Conservation (phyloP, 2,888 invertebrate species). For the Nezara viridula region DNA sequence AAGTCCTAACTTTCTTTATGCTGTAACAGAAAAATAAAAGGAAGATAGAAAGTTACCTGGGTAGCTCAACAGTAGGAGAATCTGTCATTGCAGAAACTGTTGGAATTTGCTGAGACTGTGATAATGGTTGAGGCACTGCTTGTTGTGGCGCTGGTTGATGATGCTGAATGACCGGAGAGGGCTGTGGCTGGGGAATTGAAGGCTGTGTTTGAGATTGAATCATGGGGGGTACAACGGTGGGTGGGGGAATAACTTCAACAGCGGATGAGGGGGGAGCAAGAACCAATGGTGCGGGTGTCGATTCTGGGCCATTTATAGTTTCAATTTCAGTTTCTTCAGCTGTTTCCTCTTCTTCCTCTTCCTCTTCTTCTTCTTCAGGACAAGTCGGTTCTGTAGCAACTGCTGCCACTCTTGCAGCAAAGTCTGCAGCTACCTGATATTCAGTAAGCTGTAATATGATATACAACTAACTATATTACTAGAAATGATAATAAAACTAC, state of each 20-base stretch:
- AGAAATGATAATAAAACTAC: neutral
- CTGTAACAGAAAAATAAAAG: too few relatives aligned
- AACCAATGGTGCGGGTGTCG: neutral
- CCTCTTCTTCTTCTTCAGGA: neutral
- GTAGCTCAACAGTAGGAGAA: constrained; percentile 61
- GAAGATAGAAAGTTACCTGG: constrained; percentile 47
- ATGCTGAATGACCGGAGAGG: constrained; percentile 10
- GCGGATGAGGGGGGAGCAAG: constrained; percentile 17
- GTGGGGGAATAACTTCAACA: constrained; percentile 14
- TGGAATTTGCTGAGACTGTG: constrained; percentile 46
- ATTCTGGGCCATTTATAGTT: neutral
- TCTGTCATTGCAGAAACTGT: constrained; percentile 61
- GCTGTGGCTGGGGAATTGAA: constrained; percentile 4
- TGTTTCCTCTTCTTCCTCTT: neutral
- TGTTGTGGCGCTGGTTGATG: neutral
- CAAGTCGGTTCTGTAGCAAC: constrained; percentile 5
- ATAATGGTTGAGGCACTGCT: neutral
- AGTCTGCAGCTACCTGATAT: constrained; percentile 51
- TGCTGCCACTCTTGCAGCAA: constrained; percentile 53
- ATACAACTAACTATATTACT: neutral
- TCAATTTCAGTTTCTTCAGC: neutral
- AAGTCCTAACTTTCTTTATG: too few relatives aligned
- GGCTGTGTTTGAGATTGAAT: neutral
- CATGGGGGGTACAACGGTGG: neutral
- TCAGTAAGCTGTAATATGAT: neutral